Percentiles rank a stretch among this genome's conserved stretches.
phyloP scores from a whole-genome alignment of 2,113 vertebrate species.

The Penelope pileata region DNA sequence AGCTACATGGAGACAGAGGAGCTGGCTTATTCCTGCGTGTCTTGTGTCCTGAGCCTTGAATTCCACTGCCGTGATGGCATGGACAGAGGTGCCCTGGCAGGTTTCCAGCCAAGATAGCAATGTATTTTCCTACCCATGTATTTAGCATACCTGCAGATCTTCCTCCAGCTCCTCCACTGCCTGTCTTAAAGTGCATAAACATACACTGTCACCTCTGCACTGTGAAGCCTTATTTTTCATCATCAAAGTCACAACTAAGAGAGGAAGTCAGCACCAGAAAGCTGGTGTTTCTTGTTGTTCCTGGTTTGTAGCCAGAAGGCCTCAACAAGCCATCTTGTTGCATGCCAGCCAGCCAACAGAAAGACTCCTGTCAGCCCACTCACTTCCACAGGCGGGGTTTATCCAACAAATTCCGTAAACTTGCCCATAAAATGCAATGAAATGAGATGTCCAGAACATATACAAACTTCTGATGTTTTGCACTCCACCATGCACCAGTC shows the following conservation, averaged over 20 bases:
- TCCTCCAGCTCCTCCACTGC: neutral
- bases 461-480: neutral
- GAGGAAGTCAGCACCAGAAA: neutral
- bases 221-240: neutral
- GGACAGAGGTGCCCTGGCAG: neutral
- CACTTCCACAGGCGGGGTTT: neutral
- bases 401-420: neutral
- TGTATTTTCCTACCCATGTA: neutral
- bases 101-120: neutral
- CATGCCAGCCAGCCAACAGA: neutral
- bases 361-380: neutral
- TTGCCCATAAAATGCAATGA: neutral
- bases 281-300: neutral
- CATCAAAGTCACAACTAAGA: neutral
- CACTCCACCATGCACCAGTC: rapidly evolving
- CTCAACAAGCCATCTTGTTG: neutral
- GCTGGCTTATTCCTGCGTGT: neutral
- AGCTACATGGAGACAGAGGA: neutral
- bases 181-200: neutral
- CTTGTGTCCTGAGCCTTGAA: neutral
- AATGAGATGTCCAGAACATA: neutral
- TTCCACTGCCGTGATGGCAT: neutral
- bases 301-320: neutral
- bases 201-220: neutral
- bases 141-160: neutral